Evolutionary conservation across 2,888 invertebrate species (phyloP).

Genomic region (Eudasyphora cyanicolor): DNA sequence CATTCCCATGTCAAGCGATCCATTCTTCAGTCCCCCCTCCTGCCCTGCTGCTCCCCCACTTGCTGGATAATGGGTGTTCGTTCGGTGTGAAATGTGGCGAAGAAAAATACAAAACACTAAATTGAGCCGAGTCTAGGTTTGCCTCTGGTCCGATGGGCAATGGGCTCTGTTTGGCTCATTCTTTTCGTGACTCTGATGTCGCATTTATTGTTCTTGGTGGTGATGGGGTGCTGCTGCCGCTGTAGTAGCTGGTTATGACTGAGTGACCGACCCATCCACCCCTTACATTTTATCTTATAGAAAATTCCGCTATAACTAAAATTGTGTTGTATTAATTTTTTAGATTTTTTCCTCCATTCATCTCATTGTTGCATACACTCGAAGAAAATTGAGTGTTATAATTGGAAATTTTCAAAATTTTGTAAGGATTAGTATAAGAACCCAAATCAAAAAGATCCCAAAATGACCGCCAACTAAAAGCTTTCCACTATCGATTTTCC

Average conservation of each 20-base stretch:
- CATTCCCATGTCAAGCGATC: neutral
- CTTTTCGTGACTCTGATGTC: neutral
- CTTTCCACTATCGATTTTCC: too few relatives aligned
- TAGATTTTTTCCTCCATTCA: neutral
- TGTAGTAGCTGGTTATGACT: neutral
- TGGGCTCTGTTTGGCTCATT: too few relatives aligned
- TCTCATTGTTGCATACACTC: neutral
- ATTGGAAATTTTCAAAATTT: too few relatives aligned
- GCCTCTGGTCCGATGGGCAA: neutral
- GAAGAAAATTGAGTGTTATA: too few relatives aligned
- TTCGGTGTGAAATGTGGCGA: neutral
- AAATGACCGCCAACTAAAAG: too few relatives aligned
- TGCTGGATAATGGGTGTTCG: neutral
- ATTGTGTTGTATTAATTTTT: conserved; percentile 45
- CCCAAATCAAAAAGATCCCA: too few relatives aligned
- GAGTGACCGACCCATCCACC: conserved; percentile 23
- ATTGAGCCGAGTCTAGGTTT: conserved; percentile 44
- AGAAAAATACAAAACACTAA: conserved; percentile 36
- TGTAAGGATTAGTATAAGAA: too few relatives aligned
- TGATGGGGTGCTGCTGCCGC: neutral
- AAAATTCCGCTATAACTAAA: conserved; percentile 34
- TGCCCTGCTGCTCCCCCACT: neutral
- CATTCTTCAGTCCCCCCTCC: neutral
- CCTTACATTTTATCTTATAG: conserved; percentile 28
- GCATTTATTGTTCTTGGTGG: neutral